phyloP scores from a whole-genome alignment of 2,113 vertebrate genomes.

The Poeciliopsis turrubarensis region DNA sequence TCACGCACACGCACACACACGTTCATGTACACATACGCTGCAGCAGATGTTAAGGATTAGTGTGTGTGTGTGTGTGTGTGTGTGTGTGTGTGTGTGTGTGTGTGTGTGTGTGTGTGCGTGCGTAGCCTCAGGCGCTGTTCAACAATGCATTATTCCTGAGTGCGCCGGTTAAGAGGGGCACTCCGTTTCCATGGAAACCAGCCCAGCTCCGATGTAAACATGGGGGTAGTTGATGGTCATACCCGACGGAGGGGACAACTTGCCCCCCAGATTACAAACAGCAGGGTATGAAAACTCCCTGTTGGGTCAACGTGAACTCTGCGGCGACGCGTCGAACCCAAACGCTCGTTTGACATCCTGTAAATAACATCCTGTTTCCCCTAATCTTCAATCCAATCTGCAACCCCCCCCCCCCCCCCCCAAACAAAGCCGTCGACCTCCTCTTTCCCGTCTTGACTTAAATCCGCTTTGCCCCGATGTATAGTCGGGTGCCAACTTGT shows the following conservation, averaged over 20 bases:
- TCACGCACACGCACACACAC: constrained; percentile 36
- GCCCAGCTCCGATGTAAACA: constrained; percentile 74
- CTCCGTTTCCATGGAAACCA: constrained; percentile 78
- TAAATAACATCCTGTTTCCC: constrained; percentile 1
- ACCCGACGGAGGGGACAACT: constrained; percentile 57
- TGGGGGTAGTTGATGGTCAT: constrained; percentile 70
- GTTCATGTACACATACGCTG: constrained; percentile 62
- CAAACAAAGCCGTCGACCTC: constrained; percentile 45
- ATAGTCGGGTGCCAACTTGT: constrained; percentile 55
- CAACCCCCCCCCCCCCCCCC: constrained; percentile 10
- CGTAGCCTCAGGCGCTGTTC: constrained; percentile 79
- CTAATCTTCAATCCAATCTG: constrained; percentile 34
- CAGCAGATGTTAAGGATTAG: constrained; percentile 81
- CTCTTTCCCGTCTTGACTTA: constrained; percentile 48
- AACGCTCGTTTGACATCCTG: not conserved
- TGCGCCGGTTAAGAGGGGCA: constrained; percentile 82
- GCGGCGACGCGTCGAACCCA: not conserved
- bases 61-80: constrained; percentile 66
- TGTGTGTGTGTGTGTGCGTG: constrained; percentile 76
- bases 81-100: constrained; percentile 75
- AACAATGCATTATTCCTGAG: constrained; percentile 84
- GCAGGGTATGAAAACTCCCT: not conserved
- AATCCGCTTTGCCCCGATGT: constrained; percentile 49
- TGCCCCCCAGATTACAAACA: constrained; percentile 46
- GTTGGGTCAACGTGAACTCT: not conserved